Evolutionary conservation across 2,888 invertebrate genomes (phyloP), one percentile per base, ranked within the genome.

Genomic region (Cheilosia vernalis): DNA sequence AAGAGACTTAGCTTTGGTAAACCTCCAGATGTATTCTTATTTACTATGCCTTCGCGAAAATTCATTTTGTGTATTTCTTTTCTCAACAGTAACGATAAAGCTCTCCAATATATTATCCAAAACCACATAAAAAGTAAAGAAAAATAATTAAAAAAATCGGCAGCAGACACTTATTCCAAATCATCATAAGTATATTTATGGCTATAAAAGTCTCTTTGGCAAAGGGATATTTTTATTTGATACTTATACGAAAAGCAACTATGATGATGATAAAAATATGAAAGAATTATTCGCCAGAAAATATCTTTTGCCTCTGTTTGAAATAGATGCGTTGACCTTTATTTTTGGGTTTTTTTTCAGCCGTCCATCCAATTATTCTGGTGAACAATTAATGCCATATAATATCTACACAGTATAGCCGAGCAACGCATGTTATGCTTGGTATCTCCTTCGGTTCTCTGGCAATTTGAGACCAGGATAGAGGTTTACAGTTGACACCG

Each of bases 301-400:
- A 7, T 30, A 30, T 77, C 51, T 49, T 24, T 15, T 33, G 61
- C 24, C 30, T 2, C 30, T 9, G 9, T 2, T 9, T 9, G 1
- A 69, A 4, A 15, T 47, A 64, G n/a, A 1, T 40, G 40, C 44
- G 55, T 17, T 47, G 55, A 61, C 69, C 77, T 61, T 69, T 69
- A 78, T 78, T 78, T 78, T 78, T 69, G 37, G 55, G 55, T 47
- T 63, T 78, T 69, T 37, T 63, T 63, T 61, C 44, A 77, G 44
- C 37, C 44, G 55, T 72, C 58, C 58, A 72, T 64, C 79, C 64
- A 72, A 72, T 72, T 64, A 79, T 72, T 64, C 42, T 42, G 27
- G 37, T 21, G 1, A 70, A 58, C 42, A 72, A 72, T 72, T 72
- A 66, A 64, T 27, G 33, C 33, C n/a, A n/a, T n/a, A n/a, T n/a